These are phyloP conservation scores for Aphidoletes aphidimyza DNA, from an alignment of 2,888 invertebrate genomes.

Conservation along the genomic window DNA sequence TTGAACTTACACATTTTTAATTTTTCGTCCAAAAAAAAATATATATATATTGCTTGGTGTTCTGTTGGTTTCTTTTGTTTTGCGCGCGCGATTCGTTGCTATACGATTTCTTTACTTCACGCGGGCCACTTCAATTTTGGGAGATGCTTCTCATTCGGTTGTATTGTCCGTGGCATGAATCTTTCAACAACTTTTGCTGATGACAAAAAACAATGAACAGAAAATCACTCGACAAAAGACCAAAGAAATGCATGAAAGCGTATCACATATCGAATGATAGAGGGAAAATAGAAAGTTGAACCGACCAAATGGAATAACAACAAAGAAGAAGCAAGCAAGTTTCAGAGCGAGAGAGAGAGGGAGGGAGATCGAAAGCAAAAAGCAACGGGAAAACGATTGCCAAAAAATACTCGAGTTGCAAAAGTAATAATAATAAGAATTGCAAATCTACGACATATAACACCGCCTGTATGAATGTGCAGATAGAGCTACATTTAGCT, in stretches of 20 bases:
- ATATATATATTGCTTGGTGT: too few relatives aligned
- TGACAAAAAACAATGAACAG: constrained; percentile 19
- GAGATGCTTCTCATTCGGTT: background rate
- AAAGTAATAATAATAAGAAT: constrained; percentile 51
- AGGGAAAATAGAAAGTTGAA: too few relatives aligned
- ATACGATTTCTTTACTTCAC: too few relatives aligned
- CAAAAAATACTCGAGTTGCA: constrained; percentile 33
- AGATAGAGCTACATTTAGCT: constrained; percentile 27
- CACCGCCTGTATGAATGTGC: constrained; percentile 21
- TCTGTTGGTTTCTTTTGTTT: too few relatives aligned
- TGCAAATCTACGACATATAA: constrained; percentile 35
- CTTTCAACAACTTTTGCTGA: background rate
- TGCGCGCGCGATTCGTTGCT: too few relatives aligned
- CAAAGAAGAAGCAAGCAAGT: background rate
- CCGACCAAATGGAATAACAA: too few relatives aligned
- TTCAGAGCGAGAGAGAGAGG: background rate
- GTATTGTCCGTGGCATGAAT: background rate
- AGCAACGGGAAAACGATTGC: constrained; percentile 11
- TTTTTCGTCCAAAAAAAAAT: background rate
- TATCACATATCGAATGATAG: too few relatives aligned
- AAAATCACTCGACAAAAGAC: background rate
- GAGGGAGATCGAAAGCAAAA: background rate
- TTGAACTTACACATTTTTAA: constrained; percentile 44
- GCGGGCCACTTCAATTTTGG: too few relatives aligned
- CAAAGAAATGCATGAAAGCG: background rate